A percentile compares a stretch with the other conserved stretches of the same genome.
Evolutionary conservation across 1,140 invertebrate species (phyloP).

Genomic region (Drosophila prosaltans): DNA sequence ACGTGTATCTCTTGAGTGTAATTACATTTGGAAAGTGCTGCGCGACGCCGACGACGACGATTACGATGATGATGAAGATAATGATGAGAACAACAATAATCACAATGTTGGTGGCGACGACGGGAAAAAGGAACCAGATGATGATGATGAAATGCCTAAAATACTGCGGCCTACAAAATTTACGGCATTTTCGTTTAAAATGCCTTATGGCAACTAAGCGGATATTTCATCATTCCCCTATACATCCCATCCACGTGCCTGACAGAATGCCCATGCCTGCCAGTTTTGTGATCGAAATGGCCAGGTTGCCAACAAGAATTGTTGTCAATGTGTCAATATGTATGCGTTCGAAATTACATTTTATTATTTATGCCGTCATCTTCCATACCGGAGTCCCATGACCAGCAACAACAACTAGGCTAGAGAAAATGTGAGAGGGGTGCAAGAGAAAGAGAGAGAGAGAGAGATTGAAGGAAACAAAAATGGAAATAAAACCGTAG

Average conservation of each 20-base stretch:
- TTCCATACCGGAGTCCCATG: constrained; percentile 38
- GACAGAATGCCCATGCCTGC: constrained; percentile 5
- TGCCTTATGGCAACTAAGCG: constrained; percentile 28
- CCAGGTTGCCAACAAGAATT: constrained; percentile 37
- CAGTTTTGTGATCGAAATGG: constrained; percentile 22
- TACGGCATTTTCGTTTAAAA: constrained; percentile 56
- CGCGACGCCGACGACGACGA: constrained; percentile 23
- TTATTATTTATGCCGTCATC: constrained; percentile 65
- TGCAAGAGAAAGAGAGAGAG: too few species aligned
- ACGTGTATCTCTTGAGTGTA: constrained; percentile 79
- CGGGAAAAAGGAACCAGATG: constrained; percentile 3
- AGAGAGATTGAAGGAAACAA: neutral
- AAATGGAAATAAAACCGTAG: constrained; percentile 52
- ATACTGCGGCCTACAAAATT: constrained; percentile 42
- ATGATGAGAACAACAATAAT: neutral
- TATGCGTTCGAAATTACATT: constrained; percentile 64
- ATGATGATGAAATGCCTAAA: constrained; percentile 52
- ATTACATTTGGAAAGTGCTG: constrained; percentile 77
- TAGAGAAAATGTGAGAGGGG: constrained; percentile 36
- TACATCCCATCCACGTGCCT: neutral
- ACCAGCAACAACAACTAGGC: neutral
- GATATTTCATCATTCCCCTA: constrained; percentile 23
- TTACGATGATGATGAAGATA: constrained; percentile 35
- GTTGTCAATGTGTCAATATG: constrained; percentile 69
- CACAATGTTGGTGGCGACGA: neutral